A percentile compares a stretch with the other conserved stretches of the same genome.
phyloP scores from a whole-genome alignment of 2,888 invertebrate species.

The Resseliella maxima region DNA sequence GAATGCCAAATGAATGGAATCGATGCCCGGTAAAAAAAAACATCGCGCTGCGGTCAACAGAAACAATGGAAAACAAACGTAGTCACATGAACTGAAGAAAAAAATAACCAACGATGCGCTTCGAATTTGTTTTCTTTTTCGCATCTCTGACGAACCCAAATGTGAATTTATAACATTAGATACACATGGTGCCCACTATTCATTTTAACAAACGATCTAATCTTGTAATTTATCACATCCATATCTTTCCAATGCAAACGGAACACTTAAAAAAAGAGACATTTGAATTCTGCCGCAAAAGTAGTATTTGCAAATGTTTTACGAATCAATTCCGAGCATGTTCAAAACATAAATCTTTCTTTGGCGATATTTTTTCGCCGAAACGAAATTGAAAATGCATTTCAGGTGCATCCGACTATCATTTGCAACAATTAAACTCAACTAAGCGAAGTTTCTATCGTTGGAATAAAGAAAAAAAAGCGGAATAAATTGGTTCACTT shows the following conservation, averaged over 20 bases:
- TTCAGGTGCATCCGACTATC: conserved; percentile 35
- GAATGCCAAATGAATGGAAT: conserved; percentile 49
- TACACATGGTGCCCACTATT: conserved; percentile 50
- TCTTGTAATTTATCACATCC: conserved; percentile 49
- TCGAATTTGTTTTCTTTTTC: conserved; percentile 35
- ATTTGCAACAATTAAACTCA: conserved; percentile 36
- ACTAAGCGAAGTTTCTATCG: neutral
- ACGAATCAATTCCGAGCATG: neutral
- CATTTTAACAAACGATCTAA: conserved; percentile 54
- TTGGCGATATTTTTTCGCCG: neutral
- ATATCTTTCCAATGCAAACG: conserved; percentile 37
- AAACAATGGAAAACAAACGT: neutral
- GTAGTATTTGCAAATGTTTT: conserved; percentile 36
- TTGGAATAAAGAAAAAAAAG: neutral
- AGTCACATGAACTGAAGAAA: neutral
- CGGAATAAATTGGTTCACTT: neutral
- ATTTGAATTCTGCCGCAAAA: neutral
- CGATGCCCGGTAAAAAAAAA: neutral
- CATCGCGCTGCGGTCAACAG: neutral
- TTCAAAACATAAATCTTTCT: conserved; percentile 40
- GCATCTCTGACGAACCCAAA: neutral
- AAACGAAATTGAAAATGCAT: conserved; percentile 25
- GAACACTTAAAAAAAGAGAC: neutral
- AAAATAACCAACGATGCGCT: neutral
- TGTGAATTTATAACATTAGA: conserved; percentile 48